Evolutionary conservation across 2,797 vertebrate genomes (phyloP), one percentile per base, ranked within the genome.

Genomic region (Lophotriccus pileatus): DNA sequence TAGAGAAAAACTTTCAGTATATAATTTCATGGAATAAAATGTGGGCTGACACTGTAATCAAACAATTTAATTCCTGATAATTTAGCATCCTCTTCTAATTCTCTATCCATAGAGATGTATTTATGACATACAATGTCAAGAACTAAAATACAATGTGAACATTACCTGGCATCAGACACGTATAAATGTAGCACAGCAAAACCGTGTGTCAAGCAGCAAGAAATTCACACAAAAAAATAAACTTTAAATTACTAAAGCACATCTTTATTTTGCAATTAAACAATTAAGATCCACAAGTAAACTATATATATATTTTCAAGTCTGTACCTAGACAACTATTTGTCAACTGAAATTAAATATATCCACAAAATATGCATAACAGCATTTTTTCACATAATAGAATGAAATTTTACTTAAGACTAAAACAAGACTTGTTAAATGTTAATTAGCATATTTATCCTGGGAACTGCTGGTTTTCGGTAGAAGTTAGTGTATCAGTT

Each of bases 211-310:
- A 14, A 86, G 14, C 5, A 77, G 17, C 47, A 94, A 95, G 55
- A 94, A 97, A 95, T 92, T 49, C 0, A 0, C 77, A 44, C 77
- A 84, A 94, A 81, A 64, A 17, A 4, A 59, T 53, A 84, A 91
- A 78, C 76, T 97, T 97, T 86, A 96, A 96, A 97, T 97, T 97
- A 98, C 97, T 98, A 98, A 98, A 98, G 97, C 97, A 97, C 96
- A 97, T 98, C 96, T 98, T 98, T 98, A 98, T 98, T 98, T 97
- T 97, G 96, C 96, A 98, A 96, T 96, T 97, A 97, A 98, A 98
- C 97, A 97, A 97, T 95, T 97, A 97, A 97, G 96, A 97, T 96
- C 96, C 96, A 98, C 97, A 98, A 97, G 89, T 97, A 97, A 97
- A 97, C 97, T 98, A 96, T 95, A 96, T 94, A 92, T 95, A 93